phyloP scores from a whole-genome alignment of 2,113 vertebrate genomes.

The Ammodytes dubius region DNA sequence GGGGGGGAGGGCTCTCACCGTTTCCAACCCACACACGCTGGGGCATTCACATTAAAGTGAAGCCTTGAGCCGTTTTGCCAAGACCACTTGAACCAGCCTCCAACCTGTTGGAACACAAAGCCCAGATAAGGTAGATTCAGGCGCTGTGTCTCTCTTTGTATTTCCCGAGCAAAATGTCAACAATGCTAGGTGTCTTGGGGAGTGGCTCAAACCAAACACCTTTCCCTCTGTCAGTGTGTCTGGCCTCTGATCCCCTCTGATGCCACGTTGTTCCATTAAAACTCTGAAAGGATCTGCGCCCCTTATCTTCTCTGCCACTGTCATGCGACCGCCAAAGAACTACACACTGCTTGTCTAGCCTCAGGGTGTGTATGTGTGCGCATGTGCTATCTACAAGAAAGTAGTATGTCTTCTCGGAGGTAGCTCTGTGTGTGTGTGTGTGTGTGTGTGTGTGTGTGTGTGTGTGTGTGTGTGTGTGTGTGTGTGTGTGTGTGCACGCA shows the following conservation, averaged over 20 bases:
- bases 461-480: slow-evolving; percentile 16
- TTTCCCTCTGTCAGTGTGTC: slow-evolving; percentile 41
- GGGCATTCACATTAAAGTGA: slow-evolving; percentile 3
- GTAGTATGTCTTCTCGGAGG: not conserved
- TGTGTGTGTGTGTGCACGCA: slow-evolving; percentile 36
- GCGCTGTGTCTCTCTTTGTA: slow-evolving; percentile 51
- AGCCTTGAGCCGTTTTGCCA: slow-evolving; percentile 28
- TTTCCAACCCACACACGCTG: slow-evolving; percentile 28
- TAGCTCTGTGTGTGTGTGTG: not conserved
- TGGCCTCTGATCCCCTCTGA: slow-evolving; percentile 70
- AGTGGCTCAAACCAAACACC: slow-evolving; percentile 62
- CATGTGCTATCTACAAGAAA: not conserved
- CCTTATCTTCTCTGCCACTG: slow-evolving; percentile 57
- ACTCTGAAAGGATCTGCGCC: slow-evolving; percentile 54
- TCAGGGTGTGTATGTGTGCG: slow-evolving; percentile 15
- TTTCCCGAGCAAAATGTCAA: slow-evolving; percentile 69
- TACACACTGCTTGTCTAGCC: slow-evolving; percentile 20
- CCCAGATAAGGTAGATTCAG: slow-evolving; percentile 54
- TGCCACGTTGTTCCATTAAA: slow-evolving; percentile 64
- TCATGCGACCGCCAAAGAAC: slow-evolving; percentile 14
- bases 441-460: slow-evolving; percentile 19
- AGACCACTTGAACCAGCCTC: slow-evolving; percentile 36
- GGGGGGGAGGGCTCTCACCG: not conserved
- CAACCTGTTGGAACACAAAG: slow-evolving; percentile 57
- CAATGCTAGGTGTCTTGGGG: slow-evolving; percentile 55